Base-by-base conservation (phyloP, 2,113 vertebrate genomes). In the Macrotus californicus region DNA sequence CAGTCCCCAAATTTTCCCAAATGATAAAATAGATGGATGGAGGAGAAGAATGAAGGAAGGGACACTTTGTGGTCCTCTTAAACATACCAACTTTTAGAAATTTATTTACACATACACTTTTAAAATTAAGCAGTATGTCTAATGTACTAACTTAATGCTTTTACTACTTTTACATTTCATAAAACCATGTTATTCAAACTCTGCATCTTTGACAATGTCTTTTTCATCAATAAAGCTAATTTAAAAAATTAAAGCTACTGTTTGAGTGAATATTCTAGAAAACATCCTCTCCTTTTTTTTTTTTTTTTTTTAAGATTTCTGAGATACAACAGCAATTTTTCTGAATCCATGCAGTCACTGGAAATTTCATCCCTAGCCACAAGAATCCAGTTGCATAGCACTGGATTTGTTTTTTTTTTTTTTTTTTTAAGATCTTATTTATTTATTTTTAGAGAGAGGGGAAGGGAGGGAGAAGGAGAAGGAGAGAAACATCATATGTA, bases 61-160 rank as follows among this genome's bases (percentile, higher is more conserved):
- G 18, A 92, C 39, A 31, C 6, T 69, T 14, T 91, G 34, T 59
- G 2, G 39, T 56, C 7, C 22, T 96, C 22, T 22, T 77, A 36
- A 89, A 77, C 31, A 46, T 6, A 46, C 41, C 84, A 88, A 82
- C 29, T 81, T 52, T 34, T 26, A 77, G 59, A 77, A 50, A 50
- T 64, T 50, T 54, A 93, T 77, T 91, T 90, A 95, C 6, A 72
- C 31, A 36, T 52, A 64, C 1, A 73, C 6, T 69, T 56, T 88
- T 93, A 93, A 95, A 89, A 94, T 89, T 84, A 73, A 92, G 29
- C 31, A 61, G n/a, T 59, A 24, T 85, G 43, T 85, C 19, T 84
- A 96, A 46, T 66, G 31, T 41, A 77, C 70, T 85, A 91, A 54
- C 59, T 88, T 91, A 87, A 91, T 70, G n/a, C 15, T 79, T 87